Base-by-base conservation (phyloP, 2,797 vertebrate genomes). In the Sebastes paucispinis region DNA sequence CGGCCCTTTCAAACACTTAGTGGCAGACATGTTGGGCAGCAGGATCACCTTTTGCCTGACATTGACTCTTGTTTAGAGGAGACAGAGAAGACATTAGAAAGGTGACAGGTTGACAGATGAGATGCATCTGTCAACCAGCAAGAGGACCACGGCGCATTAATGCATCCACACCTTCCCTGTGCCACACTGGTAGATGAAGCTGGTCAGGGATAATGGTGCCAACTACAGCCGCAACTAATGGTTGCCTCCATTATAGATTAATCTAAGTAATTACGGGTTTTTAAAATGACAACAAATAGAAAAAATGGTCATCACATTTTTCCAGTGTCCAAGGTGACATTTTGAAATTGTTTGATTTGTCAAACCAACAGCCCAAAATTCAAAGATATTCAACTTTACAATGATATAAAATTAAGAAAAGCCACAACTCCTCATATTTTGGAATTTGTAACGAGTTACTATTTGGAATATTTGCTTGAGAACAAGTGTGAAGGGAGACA, bases 21-120 rank as follows among this genome's bases (percentile, higher is more conserved):
- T 91, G 94, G 91, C 94, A 96, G 92, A 89, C 87, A 87, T 90
- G 94, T 96, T 91, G 94, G 94, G 88, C 83, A 90, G 88, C 71
- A 73, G 89, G 67, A 64, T 72, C 88, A 91, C 91, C 85, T 91
- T 88, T 90, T 68, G 67, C 87, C 90, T 88, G 91, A 89, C 92
- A 94, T 84, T 89, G 91, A 90, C 88, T 90, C 84, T 89, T 89
- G 90, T 91, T 93, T 92, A 72, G 85, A 92, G 87, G 87, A 87
- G 90, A 91, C 79, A 67, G 36, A 79, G 79, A 77, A 70, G 79
- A 84, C 73, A 83, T 90, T 85, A 90, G 80, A 92, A 74, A 90
- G 88, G 86, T 88, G 89, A 89, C 75, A 74, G 77, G 73, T 77
- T 89, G 89, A 91, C 80, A 65, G 86, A 89, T 80, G 82, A 89